phyloP scores from a whole-genome alignment of 2,113 vertebrate genomes.

The Chaetura pelagica region DNA sequence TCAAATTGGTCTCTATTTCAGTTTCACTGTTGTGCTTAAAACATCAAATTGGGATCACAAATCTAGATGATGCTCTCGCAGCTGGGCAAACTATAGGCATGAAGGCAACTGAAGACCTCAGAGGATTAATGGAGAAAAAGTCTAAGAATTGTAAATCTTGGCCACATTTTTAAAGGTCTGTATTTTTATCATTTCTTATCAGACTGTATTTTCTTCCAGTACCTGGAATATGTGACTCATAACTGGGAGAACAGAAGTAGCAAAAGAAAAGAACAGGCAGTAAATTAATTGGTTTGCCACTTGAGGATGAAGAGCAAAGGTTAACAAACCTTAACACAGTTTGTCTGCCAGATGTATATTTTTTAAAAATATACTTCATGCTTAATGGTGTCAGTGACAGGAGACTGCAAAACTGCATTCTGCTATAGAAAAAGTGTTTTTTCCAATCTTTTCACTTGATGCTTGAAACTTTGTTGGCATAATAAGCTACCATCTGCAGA shows the following conservation, averaged over 20 bases:
- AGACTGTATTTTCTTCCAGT: not conserved
- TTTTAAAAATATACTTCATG: not conserved
- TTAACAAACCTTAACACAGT: not conserved
- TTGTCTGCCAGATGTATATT: not conserved
- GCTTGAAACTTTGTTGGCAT: not conserved
- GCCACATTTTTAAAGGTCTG: fast-evolving
- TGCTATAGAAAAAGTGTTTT: not conserved
- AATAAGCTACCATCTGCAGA: not conserved
- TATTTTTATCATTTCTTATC: not conserved
- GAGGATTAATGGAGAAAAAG: not conserved
- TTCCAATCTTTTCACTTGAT: not conserved
- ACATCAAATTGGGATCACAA: not conserved
- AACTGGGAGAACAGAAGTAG: not conserved
- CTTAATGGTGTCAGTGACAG: not conserved
- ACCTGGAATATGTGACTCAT: not conserved
- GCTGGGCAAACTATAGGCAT: not conserved
- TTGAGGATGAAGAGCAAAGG: not conserved
- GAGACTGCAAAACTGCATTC: not conserved
- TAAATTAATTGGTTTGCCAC: not conserved
- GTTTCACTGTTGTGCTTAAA: not conserved
- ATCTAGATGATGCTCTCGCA: not conserved
- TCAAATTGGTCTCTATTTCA: not conserved
- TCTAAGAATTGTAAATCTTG: not conserved
- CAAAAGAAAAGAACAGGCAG: not conserved
- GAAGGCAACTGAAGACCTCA: not conserved